Evolutionary conservation across 2,888 invertebrate genomes (phyloP).

Genomic region (Fabriciana adippe): DNA sequence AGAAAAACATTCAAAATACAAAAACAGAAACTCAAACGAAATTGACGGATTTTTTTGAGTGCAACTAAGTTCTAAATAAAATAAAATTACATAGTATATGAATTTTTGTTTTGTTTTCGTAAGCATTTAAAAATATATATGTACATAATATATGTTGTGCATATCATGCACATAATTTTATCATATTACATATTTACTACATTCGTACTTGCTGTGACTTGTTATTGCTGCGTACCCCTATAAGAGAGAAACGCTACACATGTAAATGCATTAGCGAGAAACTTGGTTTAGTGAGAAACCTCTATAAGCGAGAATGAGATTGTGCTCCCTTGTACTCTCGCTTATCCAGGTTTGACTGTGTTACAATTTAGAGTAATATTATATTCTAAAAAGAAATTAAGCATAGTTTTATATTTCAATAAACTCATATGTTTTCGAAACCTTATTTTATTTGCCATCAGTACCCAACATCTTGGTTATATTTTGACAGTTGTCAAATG

Average conservation of each 20-base stretch:
- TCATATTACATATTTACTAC: too few relatives aligned
- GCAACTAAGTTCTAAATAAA: conserved; percentile 19
- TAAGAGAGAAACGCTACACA: not conserved
- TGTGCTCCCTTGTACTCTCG: too few relatives aligned
- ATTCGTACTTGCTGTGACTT: conserved; percentile 13
- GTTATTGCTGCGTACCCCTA: conserved; percentile 17
- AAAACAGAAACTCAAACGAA: conserved; percentile 42
- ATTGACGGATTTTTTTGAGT: conserved; percentile 39
- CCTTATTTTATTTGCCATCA: too few relatives aligned
- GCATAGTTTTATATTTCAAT: too few relatives aligned
- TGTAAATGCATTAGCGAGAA: conserved; percentile 10
- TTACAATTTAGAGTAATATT: too few relatives aligned
- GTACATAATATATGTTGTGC: too few relatives aligned
- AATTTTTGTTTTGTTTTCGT: conserved; percentile 18
- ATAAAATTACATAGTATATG: conserved; percentile 37
- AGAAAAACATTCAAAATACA: conserved; percentile 38
- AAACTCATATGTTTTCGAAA: too few relatives aligned
- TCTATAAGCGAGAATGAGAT: not conserved
- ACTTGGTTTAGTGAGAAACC: conserved; percentile 13
- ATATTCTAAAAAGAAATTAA: too few relatives aligned
- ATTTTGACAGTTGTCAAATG: too few relatives aligned
- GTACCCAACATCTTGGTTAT: too few relatives aligned
- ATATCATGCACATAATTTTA: too few relatives aligned
- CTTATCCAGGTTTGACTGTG: conserved; percentile 12
- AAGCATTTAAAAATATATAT: too few relatives aligned